Conservation (phyloP, 1,140 invertebrate genomes). For the Calycopis cecrops region DNA sequence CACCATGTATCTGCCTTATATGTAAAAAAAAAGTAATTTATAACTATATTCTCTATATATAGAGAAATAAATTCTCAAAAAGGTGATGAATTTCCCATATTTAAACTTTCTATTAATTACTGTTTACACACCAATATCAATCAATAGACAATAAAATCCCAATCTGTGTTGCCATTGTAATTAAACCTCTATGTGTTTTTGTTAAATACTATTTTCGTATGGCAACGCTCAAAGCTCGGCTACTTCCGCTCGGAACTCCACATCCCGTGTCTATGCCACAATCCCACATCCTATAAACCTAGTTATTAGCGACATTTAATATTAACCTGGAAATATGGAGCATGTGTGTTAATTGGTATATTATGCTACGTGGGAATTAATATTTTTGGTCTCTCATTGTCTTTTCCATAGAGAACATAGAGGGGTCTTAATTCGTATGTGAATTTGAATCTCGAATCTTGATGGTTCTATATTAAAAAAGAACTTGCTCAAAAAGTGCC, state of each 20-base stretch:
- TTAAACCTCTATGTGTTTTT: background rate
- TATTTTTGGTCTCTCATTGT: no score
- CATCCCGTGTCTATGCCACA: background rate
- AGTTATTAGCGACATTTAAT: constrained; percentile 4
- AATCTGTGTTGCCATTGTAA: background rate
- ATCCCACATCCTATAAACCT: constrained; percentile 12
- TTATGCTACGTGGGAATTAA: background rate
- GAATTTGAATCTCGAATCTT: no score
- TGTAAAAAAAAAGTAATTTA: no score
- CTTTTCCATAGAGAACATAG: no score
- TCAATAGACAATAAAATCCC: background rate
- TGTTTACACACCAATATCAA: background rate
- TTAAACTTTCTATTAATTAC: constrained; percentile 6
- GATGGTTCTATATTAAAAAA: no score
- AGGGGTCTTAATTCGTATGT: no score
- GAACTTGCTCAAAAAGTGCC: no score
- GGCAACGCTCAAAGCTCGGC: background rate
- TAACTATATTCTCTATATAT: no score
- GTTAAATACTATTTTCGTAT: background rate
- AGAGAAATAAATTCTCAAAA: no score
- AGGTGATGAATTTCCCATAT: no score
- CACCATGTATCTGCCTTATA: no score
- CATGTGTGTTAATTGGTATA: constrained; percentile 8
- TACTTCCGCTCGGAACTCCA: constrained; percentile 7
- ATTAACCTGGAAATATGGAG: constrained; percentile 2